Evolutionary conservation across 1,140 invertebrate genomes (phyloP).

Genomic region (Ericerus pela): DNA sequence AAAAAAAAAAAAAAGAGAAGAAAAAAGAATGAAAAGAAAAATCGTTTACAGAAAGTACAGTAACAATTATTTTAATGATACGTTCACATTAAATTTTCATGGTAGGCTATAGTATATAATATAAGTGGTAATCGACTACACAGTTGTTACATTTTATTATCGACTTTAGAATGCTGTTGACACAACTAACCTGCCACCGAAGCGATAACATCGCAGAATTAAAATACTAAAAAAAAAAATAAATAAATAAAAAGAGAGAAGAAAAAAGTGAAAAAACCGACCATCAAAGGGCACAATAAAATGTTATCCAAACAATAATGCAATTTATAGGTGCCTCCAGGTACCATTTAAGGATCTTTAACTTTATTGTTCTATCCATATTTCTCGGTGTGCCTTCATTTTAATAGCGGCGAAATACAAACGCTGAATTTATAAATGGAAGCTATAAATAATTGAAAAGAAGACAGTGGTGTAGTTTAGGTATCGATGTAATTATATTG

Average conservation of each 20-base stretch:
- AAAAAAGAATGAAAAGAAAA: no score
- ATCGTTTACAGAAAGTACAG: no score
- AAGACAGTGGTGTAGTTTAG: conserved; percentile 9
- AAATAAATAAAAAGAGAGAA: no score
- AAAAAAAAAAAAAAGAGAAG: no score
- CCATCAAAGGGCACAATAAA: conserved; percentile 9
- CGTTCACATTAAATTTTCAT: no score
- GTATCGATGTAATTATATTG: conserved; percentile 8
- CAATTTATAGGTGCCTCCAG: conserved; percentile 8
- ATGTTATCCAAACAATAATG: conserved; percentile 4
- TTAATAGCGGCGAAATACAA: conserved; percentile 6
- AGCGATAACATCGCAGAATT: conserved; percentile 8
- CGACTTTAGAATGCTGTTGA: conserved; percentile 5
- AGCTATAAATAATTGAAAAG: conserved; percentile 4
- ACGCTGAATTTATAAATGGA: conserved; percentile 9
- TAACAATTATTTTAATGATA: no score
- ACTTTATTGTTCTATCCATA: conserved; percentile 12
- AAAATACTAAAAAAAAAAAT: conserved; percentile 13
- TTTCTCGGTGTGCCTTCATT: conserved; percentile 7
- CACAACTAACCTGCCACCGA: conserved; percentile 9
- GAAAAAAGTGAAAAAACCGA: no score
- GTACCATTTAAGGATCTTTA: conserved; percentile 11
- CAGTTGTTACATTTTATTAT: conserved; percentile 10
- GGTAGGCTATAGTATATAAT: no score
- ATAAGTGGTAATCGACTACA: no score